Base-by-base conservation (phyloP, 1,140 invertebrate species). In the Zaprionus vittiger region DNA sequence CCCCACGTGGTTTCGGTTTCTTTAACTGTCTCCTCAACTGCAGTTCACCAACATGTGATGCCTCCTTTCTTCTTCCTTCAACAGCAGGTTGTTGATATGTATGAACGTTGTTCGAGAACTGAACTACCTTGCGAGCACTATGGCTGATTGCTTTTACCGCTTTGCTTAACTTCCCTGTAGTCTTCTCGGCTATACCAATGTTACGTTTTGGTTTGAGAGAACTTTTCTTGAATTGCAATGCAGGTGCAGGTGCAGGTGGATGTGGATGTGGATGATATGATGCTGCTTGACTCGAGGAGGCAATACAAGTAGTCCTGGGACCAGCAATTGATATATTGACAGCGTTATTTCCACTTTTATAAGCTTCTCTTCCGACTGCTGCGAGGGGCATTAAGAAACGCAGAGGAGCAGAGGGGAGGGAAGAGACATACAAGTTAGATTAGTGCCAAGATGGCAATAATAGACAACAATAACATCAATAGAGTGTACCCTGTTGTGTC, bases 101-200 rank as follows among this genome's bases (percentile, higher is more conserved):
- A 52, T 75, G 81, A 4, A 87, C 62, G 55, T 85, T 79, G 20
- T 72, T 11, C 17, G 84, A 85, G 41, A 89, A 89, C 26, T 89
- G 90, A 5, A 89, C 84, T 31, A 89, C 84, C 26, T 87, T 80
- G 2, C 85, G 75, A 5, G 28, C 70, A 47, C n/a, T 17, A n/a
- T 7, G 7, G 5, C 14, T 38, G 14, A 31, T 22, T 22, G 38
- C 34, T 44, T 66, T 73, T 4, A 26, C 14, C 7, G 47, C 20
- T 14, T 52, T 52, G 9, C 11, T 7, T 3, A 52, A 5, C 12
- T 41, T 68, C 12, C 26, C 57, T 11, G 31, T 34, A 4, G 26
- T 12, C 26, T 83, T 79, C 31, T 5, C 5, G 22, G 9, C 57
- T 11, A 28, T 7, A 5, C 15, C 14, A 22, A 61, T 7, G n/a